Evolutionary conservation across 2,888 invertebrate species (phyloP).

Genomic region (Petrolisthes manimaculis): DNA sequence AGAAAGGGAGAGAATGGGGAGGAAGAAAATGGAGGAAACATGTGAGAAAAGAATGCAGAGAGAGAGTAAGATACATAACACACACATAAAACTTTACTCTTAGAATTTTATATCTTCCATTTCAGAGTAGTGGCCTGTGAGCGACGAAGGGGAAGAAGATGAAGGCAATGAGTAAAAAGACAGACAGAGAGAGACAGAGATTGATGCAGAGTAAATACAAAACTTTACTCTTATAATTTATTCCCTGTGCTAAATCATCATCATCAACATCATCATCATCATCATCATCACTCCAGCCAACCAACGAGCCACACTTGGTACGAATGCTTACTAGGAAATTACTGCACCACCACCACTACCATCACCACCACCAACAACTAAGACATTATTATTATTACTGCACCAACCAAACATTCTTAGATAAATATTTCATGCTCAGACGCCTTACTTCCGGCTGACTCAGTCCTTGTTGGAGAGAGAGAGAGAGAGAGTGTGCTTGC

Average conservation of each 20-base stretch:
- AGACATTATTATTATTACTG: not conserved
- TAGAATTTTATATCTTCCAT: too few relatives aligned
- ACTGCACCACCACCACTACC: not conserved
- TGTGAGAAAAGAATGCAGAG: too few relatives aligned
- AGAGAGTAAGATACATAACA: too few relatives aligned
- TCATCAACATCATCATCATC: constrained; percentile 1
- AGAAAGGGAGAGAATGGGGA: not conserved
- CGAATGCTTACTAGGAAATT: not conserved
- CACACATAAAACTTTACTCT: too few relatives aligned
- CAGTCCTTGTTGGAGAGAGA: too few relatives aligned
- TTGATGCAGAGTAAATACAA: not conserved
- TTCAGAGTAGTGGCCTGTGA: too few relatives aligned
- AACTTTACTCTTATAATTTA: too few relatives aligned
- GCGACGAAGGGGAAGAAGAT: not conserved
- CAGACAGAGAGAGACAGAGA: not conserved
- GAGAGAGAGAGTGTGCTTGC: too few relatives aligned
- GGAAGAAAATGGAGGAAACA: not conserved
- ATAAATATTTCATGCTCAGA: too few relatives aligned
- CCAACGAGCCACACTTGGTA: not conserved
- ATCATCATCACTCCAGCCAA: not conserved
- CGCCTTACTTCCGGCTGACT: too few relatives aligned
- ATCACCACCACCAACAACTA: too few relatives aligned
- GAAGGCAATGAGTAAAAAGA: not conserved
- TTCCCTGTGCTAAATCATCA: not conserved
- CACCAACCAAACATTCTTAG: too few relatives aligned